These are phyloP conservation scores for Drosophila tsacasi DNA, from an alignment of 1,140 invertebrate genomes.

Conservation along the genomic window DNA sequence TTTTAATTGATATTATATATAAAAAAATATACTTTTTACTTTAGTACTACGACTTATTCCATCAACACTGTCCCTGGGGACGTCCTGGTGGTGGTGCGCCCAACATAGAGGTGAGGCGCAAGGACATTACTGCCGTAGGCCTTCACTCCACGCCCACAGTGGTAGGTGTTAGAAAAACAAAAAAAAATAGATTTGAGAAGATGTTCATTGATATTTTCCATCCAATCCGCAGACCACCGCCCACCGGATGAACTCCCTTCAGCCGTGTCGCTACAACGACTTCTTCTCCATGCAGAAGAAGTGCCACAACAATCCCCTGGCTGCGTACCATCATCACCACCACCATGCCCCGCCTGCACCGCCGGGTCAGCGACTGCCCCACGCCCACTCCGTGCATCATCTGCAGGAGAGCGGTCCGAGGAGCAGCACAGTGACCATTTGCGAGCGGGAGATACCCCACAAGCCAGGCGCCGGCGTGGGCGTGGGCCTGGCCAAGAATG, in stretches of 20 bases:
- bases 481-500: constrained; percentile 67
- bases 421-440: constrained; percentile 76
- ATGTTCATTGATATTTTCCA: background rate
- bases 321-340: constrained; percentile 62
- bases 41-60: constrained; percentile 85
- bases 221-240: constrained; percentile 54
- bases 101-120: constrained; percentile 85
- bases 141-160: constrained; percentile 85
- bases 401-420: constrained; percentile 70
- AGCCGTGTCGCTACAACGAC: constrained; percentile 80
- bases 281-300: constrained; percentile 78
- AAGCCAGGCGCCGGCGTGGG: constrained; percentile 46
- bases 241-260: constrained; percentile 71
- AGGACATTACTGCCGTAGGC: constrained; percentile 85
- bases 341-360: constrained; percentile 62
- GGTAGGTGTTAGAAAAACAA: constrained; percentile 46
- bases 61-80: constrained; percentile 86
- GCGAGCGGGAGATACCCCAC: constrained; percentile 64
- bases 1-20: background rate
- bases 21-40: background rate
- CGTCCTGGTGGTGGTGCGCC: constrained; percentile 84
- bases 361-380: constrained; percentile 53
- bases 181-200: background rate
- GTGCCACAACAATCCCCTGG: constrained; percentile 69
- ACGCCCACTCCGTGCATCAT: constrained; percentile 74